Evolutionary conservation across 1,140 invertebrate species (phyloP).

Genomic region (Neelides sp.): DNA sequence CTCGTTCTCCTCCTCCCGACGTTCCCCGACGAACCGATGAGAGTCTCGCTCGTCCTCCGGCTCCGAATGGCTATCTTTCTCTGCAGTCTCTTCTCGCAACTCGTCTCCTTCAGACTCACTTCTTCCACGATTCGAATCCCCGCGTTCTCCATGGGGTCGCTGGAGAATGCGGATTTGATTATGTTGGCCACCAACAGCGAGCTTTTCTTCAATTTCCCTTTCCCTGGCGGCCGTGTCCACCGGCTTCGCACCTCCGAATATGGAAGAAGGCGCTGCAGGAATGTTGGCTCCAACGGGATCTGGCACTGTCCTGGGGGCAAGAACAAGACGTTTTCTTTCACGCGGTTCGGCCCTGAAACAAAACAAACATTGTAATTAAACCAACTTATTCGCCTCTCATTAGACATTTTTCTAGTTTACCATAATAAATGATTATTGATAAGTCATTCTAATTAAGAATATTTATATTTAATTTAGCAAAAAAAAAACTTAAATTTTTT

Average conservation of each 20-base stretch:
- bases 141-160: neutral
- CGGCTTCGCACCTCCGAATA: constrained; percentile 83
- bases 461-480: too few species aligned
- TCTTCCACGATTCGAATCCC: neutral
- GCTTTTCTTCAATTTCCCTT: constrained; percentile 54
- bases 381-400: too few species aligned
- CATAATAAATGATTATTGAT: too few species aligned
- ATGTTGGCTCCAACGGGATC: constrained; percentile 34
- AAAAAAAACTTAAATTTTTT: too few species aligned
- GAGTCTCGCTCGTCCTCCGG: constrained; percentile 24
- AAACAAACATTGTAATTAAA: too few species aligned
- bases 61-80: constrained; percentile 25
- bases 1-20: neutral
- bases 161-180: neutral
- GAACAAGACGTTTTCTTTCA: constrained; percentile 25
- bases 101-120: neutral
- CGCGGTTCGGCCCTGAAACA: too few species aligned
- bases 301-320: constrained; percentile 29
- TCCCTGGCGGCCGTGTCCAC: constrained; percentile 80
- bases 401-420: too few species aligned
- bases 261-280: constrained; percentile 41
- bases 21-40: constrained; percentile 3
- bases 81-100: constrained; percentile 2
- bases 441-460: too few species aligned
- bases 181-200: too few species aligned